Evolutionary conservation across 1,140 invertebrate species (phyloP), one percentile per base, ranked within the genome.

Genomic region (Holotrichia oblita): DNA sequence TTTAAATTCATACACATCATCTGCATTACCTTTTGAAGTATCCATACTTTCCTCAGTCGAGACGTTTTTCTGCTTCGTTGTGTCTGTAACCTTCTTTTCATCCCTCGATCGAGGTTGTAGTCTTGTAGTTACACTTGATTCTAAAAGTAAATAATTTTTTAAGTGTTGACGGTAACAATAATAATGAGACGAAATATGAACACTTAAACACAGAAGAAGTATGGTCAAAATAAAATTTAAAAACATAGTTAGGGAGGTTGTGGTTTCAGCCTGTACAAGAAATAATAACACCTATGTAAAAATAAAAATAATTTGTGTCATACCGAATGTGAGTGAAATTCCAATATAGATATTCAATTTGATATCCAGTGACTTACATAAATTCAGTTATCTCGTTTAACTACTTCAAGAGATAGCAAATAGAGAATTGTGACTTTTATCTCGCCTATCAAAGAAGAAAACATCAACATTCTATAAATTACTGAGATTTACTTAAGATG

Each of bases 1-100:
- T 84, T 91, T 91, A 77, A 91, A 92, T 80, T 91, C 91, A 80
- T 92, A 92, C 3, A 91, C 87, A 80, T 91, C 91, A 73, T 89
- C 88, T 40, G 83, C 61, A 40, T 40, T 40, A 27, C 22, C 27
- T 76, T 75, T 75, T 76, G 77, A 48, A 17, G 78, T 76, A 27
- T 83, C 82, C 83, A 83, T 83, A n/a, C 61, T 69, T 55, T 84
- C 83, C 24, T 79, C 78, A 22, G 17, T 20, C 17, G 77, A 42
- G 55, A 78, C 41, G 48, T 40, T 79, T 78, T 83, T 83, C 76
- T 83, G 78, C 77, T 84, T 84, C 22, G 73, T 83, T 9, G 69
- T 41, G 8, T 80, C 80, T 10, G 84, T 83, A 55, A 85, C 81
- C 85, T 89, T 90, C 80, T 89, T 89, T 77, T 90, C 89, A 89